Conservation (phyloP, 1,140 invertebrate genomes). For the Diachasmimorpha longicaudata region DNA sequence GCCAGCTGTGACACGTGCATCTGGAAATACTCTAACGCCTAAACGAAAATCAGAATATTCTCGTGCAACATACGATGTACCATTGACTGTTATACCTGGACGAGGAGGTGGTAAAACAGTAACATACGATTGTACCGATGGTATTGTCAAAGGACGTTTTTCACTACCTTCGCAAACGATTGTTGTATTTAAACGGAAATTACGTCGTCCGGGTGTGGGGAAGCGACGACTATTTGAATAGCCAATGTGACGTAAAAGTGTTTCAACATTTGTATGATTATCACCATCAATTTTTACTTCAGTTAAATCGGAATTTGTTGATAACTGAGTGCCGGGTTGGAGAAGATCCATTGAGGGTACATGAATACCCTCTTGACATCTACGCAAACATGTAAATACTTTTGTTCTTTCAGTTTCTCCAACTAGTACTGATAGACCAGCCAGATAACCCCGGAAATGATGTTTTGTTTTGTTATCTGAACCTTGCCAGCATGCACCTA, state of each 20-base stretch:
- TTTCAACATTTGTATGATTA: conserved; percentile 88
- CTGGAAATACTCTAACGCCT: conserved; percentile 84
- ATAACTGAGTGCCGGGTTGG: conserved; percentile 75
- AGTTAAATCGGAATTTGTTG: conserved; percentile 80
- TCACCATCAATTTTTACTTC: conserved; percentile 91
- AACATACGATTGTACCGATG: conserved; percentile 80
- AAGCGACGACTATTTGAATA: conserved; percentile 90
- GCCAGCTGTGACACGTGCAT: conserved; percentile 74
- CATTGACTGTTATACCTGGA: conserved; percentile 83
- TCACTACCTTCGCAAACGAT: conserved; percentile 69
- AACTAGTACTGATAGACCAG: conserved; percentile 83
- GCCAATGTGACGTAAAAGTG: conserved; percentile 83
- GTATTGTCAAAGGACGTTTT: conserved; percentile 60
- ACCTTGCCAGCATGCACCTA: conserved; percentile 98
- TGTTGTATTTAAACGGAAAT: conserved; percentile 82
- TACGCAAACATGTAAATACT: conserved; percentile 83
- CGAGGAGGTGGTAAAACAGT: conserved; percentile 86
- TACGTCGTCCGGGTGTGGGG: conserved; percentile 90
- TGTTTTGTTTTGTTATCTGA: conserved; percentile 88
- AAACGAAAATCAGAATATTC: conserved; percentile 85
- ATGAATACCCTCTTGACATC: conserved; percentile 82
- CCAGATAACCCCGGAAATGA: conserved; percentile 86
- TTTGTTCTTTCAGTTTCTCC: conserved; percentile 80
- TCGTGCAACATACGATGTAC: conserved; percentile 80
- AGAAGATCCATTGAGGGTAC: conserved; percentile 79